Evolutionary conservation across 1,140 invertebrate genomes (phyloP), one percentile per base, ranked within the genome.

Genomic region (Euglossa dilemma): DNA sequence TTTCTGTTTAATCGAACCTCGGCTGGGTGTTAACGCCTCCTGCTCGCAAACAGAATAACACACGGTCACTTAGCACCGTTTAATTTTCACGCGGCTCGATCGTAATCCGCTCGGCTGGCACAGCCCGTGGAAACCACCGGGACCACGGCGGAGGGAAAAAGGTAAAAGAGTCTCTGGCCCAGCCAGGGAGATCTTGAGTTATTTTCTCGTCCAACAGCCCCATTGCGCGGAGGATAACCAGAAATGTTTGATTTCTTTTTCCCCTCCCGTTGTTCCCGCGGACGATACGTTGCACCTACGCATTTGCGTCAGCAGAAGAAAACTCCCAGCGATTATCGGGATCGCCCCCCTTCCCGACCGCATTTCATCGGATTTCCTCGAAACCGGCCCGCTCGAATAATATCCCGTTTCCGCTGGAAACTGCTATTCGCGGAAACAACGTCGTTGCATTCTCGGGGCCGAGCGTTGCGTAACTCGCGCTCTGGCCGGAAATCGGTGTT

Each of bases 201-300:
- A 87, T 90, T 90, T 90, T 90, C 87, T 90, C 67, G 83, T 80
- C 76, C 66, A 87, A 80, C 83, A 78, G 84, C 73, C 57, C 73
- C 81, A 87, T 83, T 64, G 50, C 28, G 47, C 28, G 78, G 87
- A 90, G 76, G 89, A 87, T 89, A 90, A 88, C 87, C 89, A 90
- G 89, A 90, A 87, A 85, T 90, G 86, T 90, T 90, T 86, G 86
- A 90, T 83, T 90, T 85, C 84, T 90, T 89, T 90, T 87, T 74
- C 73, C 78, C 54, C 70, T 43, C 63, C 28, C 57, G 28, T 56
- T 67, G 52, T 63, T 61, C 45, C 2, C 25, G 25, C 73, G 23
- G 50, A 47, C 18, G 25, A 36, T 80, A 36, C 52, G 36, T 64
- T 56, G 87, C 83, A 80, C 87, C 87, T 86, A 89, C 87, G 87